Conservation (phyloP, 2,797 vertebrate species). For the Toxotes lorentzi region DNA sequence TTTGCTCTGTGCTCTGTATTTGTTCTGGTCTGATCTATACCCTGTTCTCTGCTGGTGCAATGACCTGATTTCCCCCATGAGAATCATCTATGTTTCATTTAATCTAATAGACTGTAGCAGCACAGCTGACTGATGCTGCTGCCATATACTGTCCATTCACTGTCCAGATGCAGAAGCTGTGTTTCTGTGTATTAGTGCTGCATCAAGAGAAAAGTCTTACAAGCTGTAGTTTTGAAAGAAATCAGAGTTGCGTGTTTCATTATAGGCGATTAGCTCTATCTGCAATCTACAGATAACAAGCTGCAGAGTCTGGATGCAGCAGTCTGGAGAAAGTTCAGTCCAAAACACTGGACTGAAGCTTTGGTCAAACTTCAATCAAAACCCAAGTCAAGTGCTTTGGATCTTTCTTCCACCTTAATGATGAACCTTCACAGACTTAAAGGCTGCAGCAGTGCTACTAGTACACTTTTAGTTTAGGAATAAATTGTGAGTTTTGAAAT, state of each 20-base stretch:
- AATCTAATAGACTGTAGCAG: slow-evolving; percentile 47
- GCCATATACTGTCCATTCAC: slow-evolving; percentile 29
- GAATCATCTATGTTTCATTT: slow-evolving; percentile 61
- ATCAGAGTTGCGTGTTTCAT: too few species aligned
- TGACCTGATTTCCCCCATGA: slow-evolving; percentile 43
- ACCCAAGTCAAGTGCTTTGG: too few species aligned
- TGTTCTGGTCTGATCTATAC: slow-evolving; percentile 29
- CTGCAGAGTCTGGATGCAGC: too few species aligned
- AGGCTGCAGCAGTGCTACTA: too few species aligned
- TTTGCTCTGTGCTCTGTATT: not conserved
- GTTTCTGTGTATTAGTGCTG: not conserved
- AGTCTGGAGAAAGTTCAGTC: too few species aligned
- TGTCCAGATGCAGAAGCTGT: not conserved
- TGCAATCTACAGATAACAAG: not conserved
- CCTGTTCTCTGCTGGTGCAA: slow-evolving; percentile 22
- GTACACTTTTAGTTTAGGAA: too few species aligned
- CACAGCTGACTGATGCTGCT: slow-evolving; percentile 14
- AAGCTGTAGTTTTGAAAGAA: not conserved
- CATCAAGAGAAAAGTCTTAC: not conserved
- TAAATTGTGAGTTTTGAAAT: too few species aligned
- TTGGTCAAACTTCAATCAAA: too few species aligned
- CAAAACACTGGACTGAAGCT: too few species aligned
- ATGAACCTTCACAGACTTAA: too few species aligned
- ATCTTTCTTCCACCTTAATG: too few species aligned
- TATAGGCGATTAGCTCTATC: not conserved